Percentiles rank a stretch among this genome's conserved stretches.
Conservation (phyloP, 2,888 invertebrate genomes). For the Lysandra bellargus region DNA sequence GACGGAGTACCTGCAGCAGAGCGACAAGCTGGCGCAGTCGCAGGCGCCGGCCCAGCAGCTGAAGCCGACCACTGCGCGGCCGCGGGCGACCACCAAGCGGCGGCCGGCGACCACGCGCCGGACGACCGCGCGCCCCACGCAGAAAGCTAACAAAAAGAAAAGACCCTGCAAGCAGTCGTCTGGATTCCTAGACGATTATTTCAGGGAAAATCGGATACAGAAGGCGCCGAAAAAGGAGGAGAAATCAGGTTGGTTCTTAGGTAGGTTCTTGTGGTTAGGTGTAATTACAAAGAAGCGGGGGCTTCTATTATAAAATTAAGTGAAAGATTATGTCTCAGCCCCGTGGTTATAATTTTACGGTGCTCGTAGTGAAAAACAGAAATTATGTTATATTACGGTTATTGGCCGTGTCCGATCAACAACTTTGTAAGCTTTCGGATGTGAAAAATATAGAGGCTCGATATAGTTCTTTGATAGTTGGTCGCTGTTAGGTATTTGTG, state of each 20-base stretch:
- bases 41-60: constrained; percentile 44
- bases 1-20: constrained; percentile 42
- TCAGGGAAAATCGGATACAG: constrained; percentile 56
- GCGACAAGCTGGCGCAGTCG: constrained; percentile 39
- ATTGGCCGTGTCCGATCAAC: background rate
- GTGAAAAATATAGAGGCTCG: background rate
- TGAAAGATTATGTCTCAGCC: constrained; percentile 38
- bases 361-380: background rate
- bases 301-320: constrained; percentile 25
- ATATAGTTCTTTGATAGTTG: background rate
- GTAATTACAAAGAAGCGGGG: constrained; percentile 11
- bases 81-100: constrained; percentile 42
- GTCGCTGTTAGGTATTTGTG: too few relatives aligned
- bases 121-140: constrained; percentile 42
- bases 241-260: constrained; percentile 69
- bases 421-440: background rate
- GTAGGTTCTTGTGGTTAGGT: constrained; percentile 50
- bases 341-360: background rate
- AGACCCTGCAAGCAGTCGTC: constrained; percentile 60
- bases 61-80: constrained; percentile 46
- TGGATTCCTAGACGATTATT: constrained; percentile 62
- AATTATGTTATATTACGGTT: constrained; percentile 2
- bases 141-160: constrained; percentile 51
- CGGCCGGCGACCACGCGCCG: constrained; percentile 43
- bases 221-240: constrained; percentile 55